Percentiles rank a stretch among this genome's conserved stretches.
phyloP scores from a whole-genome alignment of 2,888 invertebrate genomes.

The Eupithecia exiguata region DNA sequence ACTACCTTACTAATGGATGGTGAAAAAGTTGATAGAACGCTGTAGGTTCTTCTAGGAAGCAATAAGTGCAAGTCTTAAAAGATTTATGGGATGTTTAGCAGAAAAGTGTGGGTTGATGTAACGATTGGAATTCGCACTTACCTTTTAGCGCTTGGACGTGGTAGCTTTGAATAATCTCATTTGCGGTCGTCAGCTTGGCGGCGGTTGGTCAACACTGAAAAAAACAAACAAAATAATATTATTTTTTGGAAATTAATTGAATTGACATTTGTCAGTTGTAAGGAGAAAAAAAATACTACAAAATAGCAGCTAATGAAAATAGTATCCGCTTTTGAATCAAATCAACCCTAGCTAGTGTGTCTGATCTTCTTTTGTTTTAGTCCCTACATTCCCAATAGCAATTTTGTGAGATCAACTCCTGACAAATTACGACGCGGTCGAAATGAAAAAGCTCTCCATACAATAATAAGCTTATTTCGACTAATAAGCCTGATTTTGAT shows the following conservation, averaged over 20 bases:
- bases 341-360: background rate
- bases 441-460: background rate
- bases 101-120: constrained; percentile 9
- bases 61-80: background rate
- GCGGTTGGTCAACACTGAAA: constrained; percentile 74
- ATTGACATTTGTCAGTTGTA: background rate
- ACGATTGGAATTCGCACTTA: constrained; percentile 52
- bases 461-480: constrained; percentile 7
- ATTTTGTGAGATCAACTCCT: background rate
- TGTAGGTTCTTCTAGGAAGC: constrained; percentile 9
- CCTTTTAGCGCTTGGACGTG: constrained; percentile 83
- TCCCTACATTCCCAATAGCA: background rate
- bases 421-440: background rate
- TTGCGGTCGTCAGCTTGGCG: constrained; percentile 84
- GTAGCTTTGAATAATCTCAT: constrained; percentile 78
- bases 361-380: no score
- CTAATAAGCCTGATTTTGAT: constrained; percentile 49
- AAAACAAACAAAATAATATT: constrained; percentile 25
- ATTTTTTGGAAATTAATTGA: background rate
- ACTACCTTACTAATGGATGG: background rate
- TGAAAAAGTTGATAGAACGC: constrained; percentile 3
- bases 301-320: background rate
- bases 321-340: background rate
- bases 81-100: constrained; percentile 10
- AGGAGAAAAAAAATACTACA: background rate